phyloP scores from a whole-genome alignment of 2,888 invertebrate genomes.

The Lepidonotus clava region DNA sequence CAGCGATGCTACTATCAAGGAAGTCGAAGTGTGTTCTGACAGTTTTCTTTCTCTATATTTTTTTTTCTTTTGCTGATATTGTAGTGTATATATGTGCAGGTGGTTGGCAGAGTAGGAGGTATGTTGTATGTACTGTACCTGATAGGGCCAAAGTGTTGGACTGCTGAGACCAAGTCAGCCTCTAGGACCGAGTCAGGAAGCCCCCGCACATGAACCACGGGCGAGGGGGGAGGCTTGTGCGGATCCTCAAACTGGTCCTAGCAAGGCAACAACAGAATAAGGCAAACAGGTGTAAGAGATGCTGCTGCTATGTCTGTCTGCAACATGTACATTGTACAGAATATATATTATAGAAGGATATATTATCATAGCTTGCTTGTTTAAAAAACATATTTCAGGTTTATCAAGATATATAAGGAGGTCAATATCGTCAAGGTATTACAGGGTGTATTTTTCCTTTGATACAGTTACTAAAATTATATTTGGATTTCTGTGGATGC shows the following conservation, averaged over 20 bases:
- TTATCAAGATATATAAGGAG: too few relatives aligned
- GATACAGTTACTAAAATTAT: too few relatives aligned
- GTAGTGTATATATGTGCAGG: conserved; percentile 54
- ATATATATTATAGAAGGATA: too few relatives aligned
- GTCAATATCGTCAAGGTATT: too few relatives aligned
- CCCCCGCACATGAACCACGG: conserved; percentile 82
- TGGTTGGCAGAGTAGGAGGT: conserved; percentile 53
- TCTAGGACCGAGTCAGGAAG: conserved; percentile 80
- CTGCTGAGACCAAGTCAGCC: conserved; percentile 81
- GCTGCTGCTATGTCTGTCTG: not conserved
- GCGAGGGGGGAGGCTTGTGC: conserved; percentile 81
- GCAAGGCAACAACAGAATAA: conserved; percentile 44
- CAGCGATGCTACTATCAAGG: not conserved
- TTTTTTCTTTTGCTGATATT: conserved; percentile 35
- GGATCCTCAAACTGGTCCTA: conserved; percentile 78
- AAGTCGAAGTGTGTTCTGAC: not conserved
- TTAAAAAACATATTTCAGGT: too few relatives aligned
- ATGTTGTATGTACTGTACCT: conserved; percentile 68
- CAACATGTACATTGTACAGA: conserved; percentile 23
- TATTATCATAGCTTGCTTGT: too few relatives aligned
- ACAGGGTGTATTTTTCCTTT: too few relatives aligned
- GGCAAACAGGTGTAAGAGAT: conserved; percentile 18
- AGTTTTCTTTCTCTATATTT: conserved; percentile 16
- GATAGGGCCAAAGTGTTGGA: conserved; percentile 81
- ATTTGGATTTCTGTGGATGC: too few relatives aligned